Evolutionary conservation across 2,113 vertebrate species (phyloP).

Genomic region (Ranitomeya variabilis): DNA sequence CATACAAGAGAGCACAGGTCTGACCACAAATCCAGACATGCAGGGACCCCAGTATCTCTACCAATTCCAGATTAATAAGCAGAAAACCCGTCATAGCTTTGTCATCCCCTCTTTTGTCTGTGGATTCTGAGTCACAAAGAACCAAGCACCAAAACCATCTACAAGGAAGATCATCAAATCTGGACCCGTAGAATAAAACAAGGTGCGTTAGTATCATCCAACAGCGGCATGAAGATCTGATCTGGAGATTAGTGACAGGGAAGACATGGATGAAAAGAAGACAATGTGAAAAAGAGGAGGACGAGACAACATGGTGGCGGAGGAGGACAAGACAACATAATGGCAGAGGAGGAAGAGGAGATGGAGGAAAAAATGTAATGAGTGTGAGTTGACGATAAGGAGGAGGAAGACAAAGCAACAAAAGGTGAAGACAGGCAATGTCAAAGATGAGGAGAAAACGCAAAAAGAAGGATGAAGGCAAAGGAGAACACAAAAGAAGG

Average conservation of each 20-base stretch:
- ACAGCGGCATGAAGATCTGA: not conserved
- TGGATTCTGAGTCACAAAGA: not conserved
- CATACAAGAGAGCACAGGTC: too few relatives aligned
- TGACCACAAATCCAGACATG: too few relatives aligned
- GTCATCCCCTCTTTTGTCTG: constrained; percentile 2
- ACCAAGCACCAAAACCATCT: not conserved
- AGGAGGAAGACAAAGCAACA: not conserved
- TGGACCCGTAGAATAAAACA: not conserved
- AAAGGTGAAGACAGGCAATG: not conserved
- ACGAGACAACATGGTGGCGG: not conserved
- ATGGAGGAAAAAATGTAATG: not conserved
- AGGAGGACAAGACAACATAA: not conserved
- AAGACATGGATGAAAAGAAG: not conserved
- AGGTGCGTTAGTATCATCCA: not conserved
- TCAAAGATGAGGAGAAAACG: too few relatives aligned
- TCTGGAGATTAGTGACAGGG: not conserved
- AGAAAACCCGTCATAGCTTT: not conserved
- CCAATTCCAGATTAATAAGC: too few relatives aligned
- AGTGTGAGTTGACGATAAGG: not conserved
- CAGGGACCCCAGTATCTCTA: too few relatives aligned
- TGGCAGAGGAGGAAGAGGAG: not conserved
- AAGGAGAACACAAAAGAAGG: not conserved
- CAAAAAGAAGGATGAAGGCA: not conserved
- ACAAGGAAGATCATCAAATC: not conserved
- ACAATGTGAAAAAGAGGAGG: not conserved